Evolutionary conservation across 1,140 invertebrate genomes (phyloP), one percentile per base, ranked within the genome.

Genomic region (Phortica variegata): DNA sequence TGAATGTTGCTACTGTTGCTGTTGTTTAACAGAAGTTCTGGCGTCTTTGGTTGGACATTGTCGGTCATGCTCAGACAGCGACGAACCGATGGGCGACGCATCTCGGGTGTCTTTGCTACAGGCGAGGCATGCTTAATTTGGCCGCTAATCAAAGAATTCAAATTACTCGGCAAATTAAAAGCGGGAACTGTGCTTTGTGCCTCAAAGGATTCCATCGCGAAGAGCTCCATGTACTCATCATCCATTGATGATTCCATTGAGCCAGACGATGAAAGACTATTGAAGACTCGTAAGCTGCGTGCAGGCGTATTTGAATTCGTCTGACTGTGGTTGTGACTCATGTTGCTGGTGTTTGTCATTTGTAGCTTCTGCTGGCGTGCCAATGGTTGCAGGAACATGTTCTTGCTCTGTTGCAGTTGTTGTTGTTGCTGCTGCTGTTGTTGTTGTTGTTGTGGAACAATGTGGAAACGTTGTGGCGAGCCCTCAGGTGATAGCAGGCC

Each of bases 191-290:
- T 32, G 47, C 54, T 15, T 7, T 61, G 20, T 31, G 70, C 42
- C 19, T 73, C 59, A 9, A 81, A 49, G 10, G 78, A 79, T 32
- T 84, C 83, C 57, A 83, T 76, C 49, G 86, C 84, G 34, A 84
- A 81, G 29, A 88, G 76, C 13, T 89, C 86, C 53, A 84, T 79
- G 54, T 86, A 86, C 8, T 85, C 85, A 58, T 89, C 86, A 42
- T 85, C 84, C 61, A 81, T 80, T 2, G 81, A 82, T 1, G 82
- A 83, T 36, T 83, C 82, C 52, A 76, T 77, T 47, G 81, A 83
- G 37, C 65, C 62, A 17, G 76, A 81, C 16, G 79, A 83, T 8
- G 78, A 85, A 0, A 82, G 39, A 46, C 75, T 80, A n/a, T 79
- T 71, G 37, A 81, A 77, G 12, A 72, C 47, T 13, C 65, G 60